Evolutionary conservation across 1,140 invertebrate species (phyloP).

Genomic region (Lepeophtheirus salmonis): DNA sequence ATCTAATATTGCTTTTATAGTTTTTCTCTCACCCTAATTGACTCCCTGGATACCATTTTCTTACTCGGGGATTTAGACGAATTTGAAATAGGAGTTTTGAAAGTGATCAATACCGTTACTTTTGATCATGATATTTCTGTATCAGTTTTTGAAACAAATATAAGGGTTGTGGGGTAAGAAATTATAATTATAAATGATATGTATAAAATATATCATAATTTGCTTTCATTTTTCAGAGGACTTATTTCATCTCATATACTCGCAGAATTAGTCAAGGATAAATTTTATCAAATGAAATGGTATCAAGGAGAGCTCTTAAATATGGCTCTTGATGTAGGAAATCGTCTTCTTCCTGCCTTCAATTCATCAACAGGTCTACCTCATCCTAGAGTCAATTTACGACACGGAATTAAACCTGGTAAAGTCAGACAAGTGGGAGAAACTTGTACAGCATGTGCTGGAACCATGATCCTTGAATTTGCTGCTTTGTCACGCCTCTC

Average conservation of each 20-base stretch:
- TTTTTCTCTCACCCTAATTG: constrained; percentile 87
- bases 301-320: constrained; percentile 72
- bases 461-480: constrained; percentile 93
- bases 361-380: constrained; percentile 95
- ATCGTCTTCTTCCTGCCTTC: constrained; percentile 79
- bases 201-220: too few relatives aligned
- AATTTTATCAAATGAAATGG: constrained; percentile 58
- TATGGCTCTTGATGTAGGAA: constrained; percentile 80
- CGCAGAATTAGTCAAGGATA: constrained; percentile 54
- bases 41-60: constrained; percentile 79
- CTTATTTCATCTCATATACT: constrained; percentile 81
- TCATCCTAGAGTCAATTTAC: constrained; percentile 55
- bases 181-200: not conserved
- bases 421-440: constrained; percentile 9
- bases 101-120: constrained; percentile 50
- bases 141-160: constrained; percentile 96
- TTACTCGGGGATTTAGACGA: constrained; percentile 65
- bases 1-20: constrained; percentile 38
- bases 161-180: constrained; percentile 72
- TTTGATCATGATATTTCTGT: constrained; percentile 90
- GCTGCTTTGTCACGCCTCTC: constrained; percentile 79
- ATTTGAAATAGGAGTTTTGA: constrained; percentile 73
- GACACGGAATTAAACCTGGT: constrained; percentile 15
- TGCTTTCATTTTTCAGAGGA: constrained; percentile 41
- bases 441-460: constrained; percentile 94